phyloP scores from a whole-genome alignment of 2,113 vertebrate genomes.

The Brachirus orientalis region DNA sequence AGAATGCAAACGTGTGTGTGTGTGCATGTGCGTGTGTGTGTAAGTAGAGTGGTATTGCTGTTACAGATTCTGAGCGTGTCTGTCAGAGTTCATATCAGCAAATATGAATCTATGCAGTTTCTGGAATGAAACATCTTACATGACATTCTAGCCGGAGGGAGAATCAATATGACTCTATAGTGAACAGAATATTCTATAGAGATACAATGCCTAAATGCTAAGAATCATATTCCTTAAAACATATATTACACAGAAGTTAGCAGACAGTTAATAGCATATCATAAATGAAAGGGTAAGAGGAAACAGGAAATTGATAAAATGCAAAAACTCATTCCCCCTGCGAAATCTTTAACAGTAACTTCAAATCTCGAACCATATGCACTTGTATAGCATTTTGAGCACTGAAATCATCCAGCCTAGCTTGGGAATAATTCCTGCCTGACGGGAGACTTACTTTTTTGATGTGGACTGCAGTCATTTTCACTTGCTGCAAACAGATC shows the following conservation, averaged over 20 bases:
- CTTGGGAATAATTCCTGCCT: slow-evolving; percentile 37
- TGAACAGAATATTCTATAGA: not conserved
- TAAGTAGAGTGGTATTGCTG: not conserved
- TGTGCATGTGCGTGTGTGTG: not conserved
- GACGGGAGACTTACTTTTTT: slow-evolving; percentile 32
- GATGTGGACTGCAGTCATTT: slow-evolving; percentile 11
- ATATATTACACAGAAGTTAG: too few relatives aligned
- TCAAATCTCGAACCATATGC: not conserved
- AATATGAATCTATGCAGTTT: slow-evolving; percentile 16
- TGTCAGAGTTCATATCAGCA: slow-evolving; percentile 9
- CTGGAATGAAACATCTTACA: slow-evolving; percentile 2
- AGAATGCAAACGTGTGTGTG: not conserved
- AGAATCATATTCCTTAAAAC: not conserved
- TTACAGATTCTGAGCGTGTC: slow-evolving; percentile 1
- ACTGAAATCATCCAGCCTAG: slow-evolving; percentile 4
- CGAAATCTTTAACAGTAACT: too few relatives aligned
- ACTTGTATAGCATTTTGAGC: slow-evolving; percentile 15
- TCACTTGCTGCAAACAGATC: slow-evolving; percentile 19
- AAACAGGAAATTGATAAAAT: too few relatives aligned
- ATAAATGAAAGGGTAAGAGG: too few relatives aligned
- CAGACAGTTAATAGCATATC: too few relatives aligned
- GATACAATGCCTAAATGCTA: too few relatives aligned
- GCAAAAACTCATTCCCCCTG: too few relatives aligned
- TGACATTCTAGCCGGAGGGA: not conserved
- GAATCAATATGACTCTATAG: not conserved